Percentiles rank a stretch among this genome's conserved stretches.
Evolutionary conservation across 2,797 vertebrate genomes (phyloP).

Genomic region (Numenius phaeopus): DNA sequence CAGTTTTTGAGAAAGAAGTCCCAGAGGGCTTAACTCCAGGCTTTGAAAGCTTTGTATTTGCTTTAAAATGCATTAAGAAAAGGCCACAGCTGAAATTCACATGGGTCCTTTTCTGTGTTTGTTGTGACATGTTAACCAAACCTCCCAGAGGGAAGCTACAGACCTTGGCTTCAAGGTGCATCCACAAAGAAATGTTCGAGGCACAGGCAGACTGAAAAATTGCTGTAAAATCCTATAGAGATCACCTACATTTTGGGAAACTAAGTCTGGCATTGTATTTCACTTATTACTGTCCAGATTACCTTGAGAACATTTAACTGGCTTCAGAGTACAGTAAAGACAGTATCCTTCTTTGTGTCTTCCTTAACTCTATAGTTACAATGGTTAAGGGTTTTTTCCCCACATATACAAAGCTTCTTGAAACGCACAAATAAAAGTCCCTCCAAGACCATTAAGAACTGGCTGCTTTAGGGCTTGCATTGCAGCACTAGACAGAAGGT

Average conservation of each 20-base stretch:
- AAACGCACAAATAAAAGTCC: background rate
- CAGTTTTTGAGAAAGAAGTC: background rate
- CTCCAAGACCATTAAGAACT: background rate
- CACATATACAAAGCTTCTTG: background rate
- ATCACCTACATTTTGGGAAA: background rate
- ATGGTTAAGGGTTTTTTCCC: accelerated
- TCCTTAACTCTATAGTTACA: background rate
- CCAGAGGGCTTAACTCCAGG: background rate
- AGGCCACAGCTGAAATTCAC: background rate
- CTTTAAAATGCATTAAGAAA: background rate
- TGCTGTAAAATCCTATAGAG: background rate
- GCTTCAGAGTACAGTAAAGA: background rate
- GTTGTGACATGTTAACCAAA: background rate
- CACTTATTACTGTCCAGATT: background rate
- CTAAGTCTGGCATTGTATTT: background rate
- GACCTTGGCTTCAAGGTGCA: background rate
- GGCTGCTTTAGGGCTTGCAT: background rate
- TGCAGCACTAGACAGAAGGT: background rate
- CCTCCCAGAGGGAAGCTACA: background rate
- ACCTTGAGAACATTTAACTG: background rate
- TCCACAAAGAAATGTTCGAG: background rate
- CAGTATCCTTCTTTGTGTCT: background rate
- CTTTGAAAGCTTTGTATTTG: background rate
- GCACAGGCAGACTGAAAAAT: background rate
- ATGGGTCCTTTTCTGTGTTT: background rate